phyloP scores from a whole-genome alignment of 2,113 vertebrate genomes.

The Cyanoliseus patagonus region DNA sequence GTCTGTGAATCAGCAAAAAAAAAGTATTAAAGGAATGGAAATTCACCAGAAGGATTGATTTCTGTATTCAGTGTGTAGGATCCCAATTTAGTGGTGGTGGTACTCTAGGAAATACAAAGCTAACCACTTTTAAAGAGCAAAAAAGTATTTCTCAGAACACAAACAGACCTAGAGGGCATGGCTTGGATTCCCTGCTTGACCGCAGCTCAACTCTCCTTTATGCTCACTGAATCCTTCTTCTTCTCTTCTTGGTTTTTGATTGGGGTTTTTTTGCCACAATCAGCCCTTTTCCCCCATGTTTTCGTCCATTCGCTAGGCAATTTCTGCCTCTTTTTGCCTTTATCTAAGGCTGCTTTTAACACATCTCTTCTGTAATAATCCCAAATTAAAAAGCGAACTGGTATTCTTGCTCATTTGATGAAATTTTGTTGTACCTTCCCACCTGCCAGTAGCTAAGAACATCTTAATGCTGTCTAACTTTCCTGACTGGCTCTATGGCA shows the following conservation, averaged over 20 bases:
- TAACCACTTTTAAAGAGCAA: not conserved
- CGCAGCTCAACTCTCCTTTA: not conserved
- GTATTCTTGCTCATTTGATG: not conserved
- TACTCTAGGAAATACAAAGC: not conserved
- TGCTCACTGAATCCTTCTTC: not conserved
- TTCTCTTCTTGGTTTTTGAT: not conserved
- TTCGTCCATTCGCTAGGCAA: not conserved
- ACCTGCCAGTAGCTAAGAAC: not conserved
- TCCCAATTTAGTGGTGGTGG: not conserved
- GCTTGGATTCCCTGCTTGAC: not conserved
- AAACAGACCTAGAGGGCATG: not conserved
- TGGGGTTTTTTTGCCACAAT: not conserved
- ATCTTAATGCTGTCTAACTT: not conserved
- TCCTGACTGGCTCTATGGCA: not conserved
- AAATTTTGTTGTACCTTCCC: not conserved
- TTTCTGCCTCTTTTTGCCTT: not conserved
- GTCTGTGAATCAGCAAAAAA: not conserved
- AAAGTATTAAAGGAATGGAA: not conserved
- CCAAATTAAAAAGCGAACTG: not conserved
- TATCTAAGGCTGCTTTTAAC: not conserved
- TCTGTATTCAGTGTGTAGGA: not conserved
- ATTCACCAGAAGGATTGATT: not conserved
- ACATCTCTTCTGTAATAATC: not conserved
- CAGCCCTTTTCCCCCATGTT: not conserved
- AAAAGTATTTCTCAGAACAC: not conserved